These are phyloP conservation scores for Drosophila ambigua DNA, from an alignment of 1,140 invertebrate species.

Conservation along the genomic window DNA sequence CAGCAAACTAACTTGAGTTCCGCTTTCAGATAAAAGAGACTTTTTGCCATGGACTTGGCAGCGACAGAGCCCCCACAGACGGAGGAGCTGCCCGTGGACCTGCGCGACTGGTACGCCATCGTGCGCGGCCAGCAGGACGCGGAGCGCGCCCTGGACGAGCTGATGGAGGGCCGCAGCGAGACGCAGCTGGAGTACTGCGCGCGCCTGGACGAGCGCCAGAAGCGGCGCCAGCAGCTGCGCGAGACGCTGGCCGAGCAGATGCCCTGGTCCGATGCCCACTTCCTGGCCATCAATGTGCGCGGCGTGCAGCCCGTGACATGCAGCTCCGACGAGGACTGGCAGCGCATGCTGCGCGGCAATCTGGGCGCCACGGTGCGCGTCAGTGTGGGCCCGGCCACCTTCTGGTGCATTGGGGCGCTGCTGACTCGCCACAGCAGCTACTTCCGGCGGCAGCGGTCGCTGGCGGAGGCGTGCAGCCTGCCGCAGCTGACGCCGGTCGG, in stretches of 20 bases:
- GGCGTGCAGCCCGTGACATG: not conserved
- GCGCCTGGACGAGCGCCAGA: not conserved
- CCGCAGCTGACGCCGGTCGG: not conserved
- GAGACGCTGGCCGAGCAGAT: not conserved
- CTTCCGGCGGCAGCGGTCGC: not conserved
- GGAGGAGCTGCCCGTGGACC: too few species aligned
- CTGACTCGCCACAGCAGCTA: not conserved
- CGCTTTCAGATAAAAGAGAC: too few species aligned
- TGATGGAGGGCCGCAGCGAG: too few species aligned
- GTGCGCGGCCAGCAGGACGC: too few species aligned
- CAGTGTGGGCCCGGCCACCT: not conserved
- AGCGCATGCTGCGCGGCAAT: not conserved
- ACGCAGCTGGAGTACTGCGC: too few species aligned
- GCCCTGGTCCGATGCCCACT: slow-evolving; percentile 6
- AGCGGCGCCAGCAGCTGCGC: not conserved
- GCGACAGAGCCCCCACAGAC: too few species aligned
- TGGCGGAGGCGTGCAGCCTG: too few species aligned
- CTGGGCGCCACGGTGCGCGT: slow-evolving; percentile 1
- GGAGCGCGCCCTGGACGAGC: too few species aligned
- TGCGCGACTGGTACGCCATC: too few species aligned
- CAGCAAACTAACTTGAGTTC: too few species aligned
- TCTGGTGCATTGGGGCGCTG: slow-evolving; percentile 6
- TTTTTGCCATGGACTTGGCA: too few species aligned
- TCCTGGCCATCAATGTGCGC: not conserved
- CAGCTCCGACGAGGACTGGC: not conserved